These are phyloP conservation scores for Triplophysa siluroides DNA, from an alignment of 2,113 vertebrate species.

Conservation along the genomic window DNA sequence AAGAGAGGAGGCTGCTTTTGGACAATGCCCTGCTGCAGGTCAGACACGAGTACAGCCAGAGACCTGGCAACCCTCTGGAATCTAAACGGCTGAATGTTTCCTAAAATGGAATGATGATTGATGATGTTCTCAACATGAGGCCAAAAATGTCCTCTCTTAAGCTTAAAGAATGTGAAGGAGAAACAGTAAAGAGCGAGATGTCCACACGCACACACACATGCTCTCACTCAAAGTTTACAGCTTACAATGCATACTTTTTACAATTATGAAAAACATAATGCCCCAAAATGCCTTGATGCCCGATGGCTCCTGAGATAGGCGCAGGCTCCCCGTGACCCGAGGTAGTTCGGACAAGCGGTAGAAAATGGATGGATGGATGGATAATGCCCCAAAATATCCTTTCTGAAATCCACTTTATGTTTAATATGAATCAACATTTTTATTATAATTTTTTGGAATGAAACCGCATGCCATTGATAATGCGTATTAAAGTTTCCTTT, in stretches of 20 bases:
- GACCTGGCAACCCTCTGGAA: conserved; percentile 15
- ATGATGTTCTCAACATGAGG: conserved; percentile 40
- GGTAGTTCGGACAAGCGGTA: too few species aligned
- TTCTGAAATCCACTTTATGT: too few species aligned
- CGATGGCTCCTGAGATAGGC: too few species aligned
- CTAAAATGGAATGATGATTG: conserved; percentile 46
- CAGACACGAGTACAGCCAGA: conserved; percentile 4
- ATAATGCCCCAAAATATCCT: too few species aligned
- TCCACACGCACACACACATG: neutral
- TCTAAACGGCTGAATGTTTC: conserved; percentile 16
- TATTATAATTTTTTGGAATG: too few species aligned
- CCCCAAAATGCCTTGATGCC: too few species aligned
- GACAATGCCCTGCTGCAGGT: conserved; percentile 92
- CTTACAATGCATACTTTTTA: neutral
- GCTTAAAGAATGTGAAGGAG: conserved; percentile 41
- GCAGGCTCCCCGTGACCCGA: too few species aligned
- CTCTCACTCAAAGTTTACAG: neutral
- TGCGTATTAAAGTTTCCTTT: too few species aligned
- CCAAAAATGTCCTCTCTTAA: conserved; percentile 33
- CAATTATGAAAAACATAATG: neutral
- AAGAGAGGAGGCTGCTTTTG: conserved; percentile 88
- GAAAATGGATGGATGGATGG: too few species aligned
- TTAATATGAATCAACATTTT: too few species aligned
- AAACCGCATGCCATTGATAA: too few species aligned
- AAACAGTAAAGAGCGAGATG: conserved; percentile 1